phyloP scores from a whole-genome alignment of 92 coral and sea anemone species.

The Bergia sp. region DNA sequence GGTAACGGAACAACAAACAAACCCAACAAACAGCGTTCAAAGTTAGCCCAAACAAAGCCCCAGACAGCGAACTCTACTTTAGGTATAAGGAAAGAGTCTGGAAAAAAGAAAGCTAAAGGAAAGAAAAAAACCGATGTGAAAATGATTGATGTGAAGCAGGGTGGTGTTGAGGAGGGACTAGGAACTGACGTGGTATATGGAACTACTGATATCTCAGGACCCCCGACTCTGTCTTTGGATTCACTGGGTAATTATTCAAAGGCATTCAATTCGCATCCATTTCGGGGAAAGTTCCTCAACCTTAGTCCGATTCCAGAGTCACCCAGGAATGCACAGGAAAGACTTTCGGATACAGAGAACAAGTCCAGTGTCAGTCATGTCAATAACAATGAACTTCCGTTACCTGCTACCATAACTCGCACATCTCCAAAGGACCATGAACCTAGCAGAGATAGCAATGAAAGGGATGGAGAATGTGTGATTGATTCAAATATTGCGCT shows the following conservation, averaged over 20 bases:
- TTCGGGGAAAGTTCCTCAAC: constrained; percentile 58
- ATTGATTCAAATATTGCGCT: background rate
- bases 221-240: constrained; percentile 67
- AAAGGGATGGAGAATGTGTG: background rate
- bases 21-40: constrained; percentile 15
- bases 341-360: background rate
- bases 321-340: constrained; percentile 54
- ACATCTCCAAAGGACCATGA: background rate
- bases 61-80: background rate
- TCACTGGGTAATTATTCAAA: constrained; percentile 44
- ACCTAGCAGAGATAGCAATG: background rate
- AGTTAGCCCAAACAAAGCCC: background rate
- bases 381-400: background rate
- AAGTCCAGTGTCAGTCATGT: background rate
- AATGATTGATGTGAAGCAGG: constrained; percentile 82
- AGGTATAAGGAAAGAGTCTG: constrained; percentile 51
- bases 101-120: constrained; percentile 55
- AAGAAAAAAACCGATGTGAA: constrained; percentile 50
- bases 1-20: constrained; percentile 31
- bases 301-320: constrained; percentile 92
- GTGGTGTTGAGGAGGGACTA: constrained; percentile 44
- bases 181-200: constrained; percentile 47
- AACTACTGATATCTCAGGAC: constrained; percentile 60
- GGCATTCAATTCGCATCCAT: constrained; percentile 49
- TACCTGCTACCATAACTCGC: background rate